Evolutionary conservation across 2,797 vertebrate species (phyloP).

Genomic region (Dicrostonyx torquatus): DNA sequence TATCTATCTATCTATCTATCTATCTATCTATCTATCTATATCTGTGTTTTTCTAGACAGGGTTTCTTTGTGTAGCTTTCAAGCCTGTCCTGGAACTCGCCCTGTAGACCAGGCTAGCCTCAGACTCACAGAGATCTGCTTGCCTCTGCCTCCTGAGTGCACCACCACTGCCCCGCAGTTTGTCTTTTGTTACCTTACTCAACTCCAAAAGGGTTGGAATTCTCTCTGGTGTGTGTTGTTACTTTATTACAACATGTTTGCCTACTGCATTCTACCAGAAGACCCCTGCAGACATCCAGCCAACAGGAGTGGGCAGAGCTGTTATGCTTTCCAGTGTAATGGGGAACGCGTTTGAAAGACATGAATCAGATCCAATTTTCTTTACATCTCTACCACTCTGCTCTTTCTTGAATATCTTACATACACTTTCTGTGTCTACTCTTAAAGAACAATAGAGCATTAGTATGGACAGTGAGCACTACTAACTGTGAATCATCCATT

Average conservation of each 20-base stretch:
- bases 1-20: too few species aligned
- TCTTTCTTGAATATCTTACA: not conserved
- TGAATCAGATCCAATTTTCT: conserved; percentile 19
- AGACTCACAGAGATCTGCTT: too few species aligned
- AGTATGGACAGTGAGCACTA: not conserved
- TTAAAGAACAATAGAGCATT: not conserved
- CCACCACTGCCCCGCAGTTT: not conserved
- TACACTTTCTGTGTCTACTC: not conserved
- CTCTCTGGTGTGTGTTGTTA: not conserved
- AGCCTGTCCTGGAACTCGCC: too few species aligned
- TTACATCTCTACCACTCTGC: not conserved
- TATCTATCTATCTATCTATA: too few species aligned
- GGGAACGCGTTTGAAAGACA: not conserved
- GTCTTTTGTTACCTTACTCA: not conserved
- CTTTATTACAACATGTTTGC: not conserved
- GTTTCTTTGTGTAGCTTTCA: too few species aligned
- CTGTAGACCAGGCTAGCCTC: too few species aligned
- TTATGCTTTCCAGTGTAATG: not conserved
- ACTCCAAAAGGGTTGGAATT: not conserved
- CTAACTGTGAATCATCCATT: not conserved
- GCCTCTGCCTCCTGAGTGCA: too few species aligned
- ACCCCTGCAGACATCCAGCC: not conserved
- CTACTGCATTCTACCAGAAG: not conserved
- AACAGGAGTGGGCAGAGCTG: not conserved
- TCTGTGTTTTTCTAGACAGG: too few species aligned